Evolutionary conservation across 1,140 invertebrate genomes (phyloP).

Genomic region (Drosophila hydei): DNA sequence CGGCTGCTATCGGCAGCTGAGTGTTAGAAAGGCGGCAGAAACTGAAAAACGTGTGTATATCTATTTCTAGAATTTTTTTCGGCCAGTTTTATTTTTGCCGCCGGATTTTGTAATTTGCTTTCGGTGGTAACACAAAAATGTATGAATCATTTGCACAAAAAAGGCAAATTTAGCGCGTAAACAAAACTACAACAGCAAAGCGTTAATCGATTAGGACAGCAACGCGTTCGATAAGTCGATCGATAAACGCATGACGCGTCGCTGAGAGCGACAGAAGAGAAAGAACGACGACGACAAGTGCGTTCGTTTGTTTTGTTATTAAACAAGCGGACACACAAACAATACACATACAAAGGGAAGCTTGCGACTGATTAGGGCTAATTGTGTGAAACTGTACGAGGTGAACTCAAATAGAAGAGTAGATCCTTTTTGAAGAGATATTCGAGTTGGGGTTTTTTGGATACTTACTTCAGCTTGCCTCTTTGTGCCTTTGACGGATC

Average conservation of each 20-base stretch:
- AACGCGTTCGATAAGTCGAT: conserved; percentile 35
- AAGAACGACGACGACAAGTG: conserved; percentile 38
- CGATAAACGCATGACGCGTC: conserved; percentile 29
- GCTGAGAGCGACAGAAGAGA: conserved; percentile 6
- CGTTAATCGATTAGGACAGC: conserved; percentile 34
- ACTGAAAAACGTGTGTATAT: conserved; percentile 77
- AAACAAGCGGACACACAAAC: conserved; percentile 27
- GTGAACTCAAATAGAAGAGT: neutral
- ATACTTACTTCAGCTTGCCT: conserved; percentile 82
- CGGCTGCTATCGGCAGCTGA: conserved; percentile 26
- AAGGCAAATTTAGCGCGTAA: conserved; percentile 50
- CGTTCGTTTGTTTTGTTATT: conserved; percentile 55
- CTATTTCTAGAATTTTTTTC: conserved; percentile 77
- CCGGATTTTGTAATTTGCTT: conserved; percentile 39
- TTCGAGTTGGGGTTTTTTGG: neutral
- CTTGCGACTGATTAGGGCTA: conserved; percentile 25
- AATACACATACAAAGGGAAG: conserved; percentile 6
- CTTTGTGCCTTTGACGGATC: conserved; percentile 81
- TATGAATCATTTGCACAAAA: conserved; percentile 57
- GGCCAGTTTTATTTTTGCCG: conserved; percentile 29
- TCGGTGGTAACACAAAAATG: conserved; percentile 33
- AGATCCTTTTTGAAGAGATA: neutral
- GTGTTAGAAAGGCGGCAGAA: conserved; percentile 45
- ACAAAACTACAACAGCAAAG: conserved; percentile 43
- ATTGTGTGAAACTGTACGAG: conserved; percentile 43